phyloP scores from a whole-genome alignment of 2,113 vertebrate species.

The Neodontobutis hainanensis region DNA sequence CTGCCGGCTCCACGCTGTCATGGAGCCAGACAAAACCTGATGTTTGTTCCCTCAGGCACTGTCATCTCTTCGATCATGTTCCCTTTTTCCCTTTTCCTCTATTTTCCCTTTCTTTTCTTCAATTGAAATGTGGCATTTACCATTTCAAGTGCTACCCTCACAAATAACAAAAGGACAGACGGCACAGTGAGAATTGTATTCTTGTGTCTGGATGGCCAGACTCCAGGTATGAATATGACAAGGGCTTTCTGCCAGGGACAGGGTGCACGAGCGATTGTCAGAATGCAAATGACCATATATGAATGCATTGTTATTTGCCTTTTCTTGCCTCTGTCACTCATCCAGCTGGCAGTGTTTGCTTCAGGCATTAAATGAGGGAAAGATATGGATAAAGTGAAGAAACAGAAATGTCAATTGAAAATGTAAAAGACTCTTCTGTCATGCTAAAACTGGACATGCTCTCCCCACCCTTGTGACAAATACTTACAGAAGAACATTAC shows the following conservation, averaged over 20 bases:
- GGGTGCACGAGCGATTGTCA: slow-evolving; percentile 48
- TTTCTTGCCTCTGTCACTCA: slow-evolving; percentile 48
- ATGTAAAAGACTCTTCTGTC: slow-evolving; percentile 19
- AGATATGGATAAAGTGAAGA: slow-evolving; percentile 18
- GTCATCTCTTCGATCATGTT: slow-evolving; percentile 46
- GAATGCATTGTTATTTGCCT: slow-evolving; percentile 54
- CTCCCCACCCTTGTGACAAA: slow-evolving; percentile 30
- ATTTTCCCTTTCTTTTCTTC: slow-evolving; percentile 20
- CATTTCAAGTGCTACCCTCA: slow-evolving; percentile 55
- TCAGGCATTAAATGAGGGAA: slow-evolving; percentile 25
- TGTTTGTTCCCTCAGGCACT: slow-evolving; percentile 70
- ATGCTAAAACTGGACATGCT: slow-evolving; percentile 26
- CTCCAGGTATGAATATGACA: slow-evolving; percentile 67
- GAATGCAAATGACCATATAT: slow-evolving; percentile 65
- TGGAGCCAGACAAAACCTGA: slow-evolving; percentile 69
- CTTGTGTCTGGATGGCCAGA: slow-evolving; percentile 55
- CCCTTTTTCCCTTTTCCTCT: slow-evolving; percentile 25
- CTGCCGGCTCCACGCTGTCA: slow-evolving; percentile 77
- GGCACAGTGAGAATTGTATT: slow-evolving; percentile 33
- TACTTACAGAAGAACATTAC: slow-evolving; percentile 10
- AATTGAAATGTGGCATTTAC: slow-evolving; percentile 69
- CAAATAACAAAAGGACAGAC: slow-evolving; percentile 50
- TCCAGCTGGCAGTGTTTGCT: slow-evolving; percentile 35
- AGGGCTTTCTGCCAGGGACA: slow-evolving; percentile 47
- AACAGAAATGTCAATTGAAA: neutral